phyloP scores from a whole-genome alignment of 1,140 invertebrate genomes.

The Panulirus ornatus region DNA sequence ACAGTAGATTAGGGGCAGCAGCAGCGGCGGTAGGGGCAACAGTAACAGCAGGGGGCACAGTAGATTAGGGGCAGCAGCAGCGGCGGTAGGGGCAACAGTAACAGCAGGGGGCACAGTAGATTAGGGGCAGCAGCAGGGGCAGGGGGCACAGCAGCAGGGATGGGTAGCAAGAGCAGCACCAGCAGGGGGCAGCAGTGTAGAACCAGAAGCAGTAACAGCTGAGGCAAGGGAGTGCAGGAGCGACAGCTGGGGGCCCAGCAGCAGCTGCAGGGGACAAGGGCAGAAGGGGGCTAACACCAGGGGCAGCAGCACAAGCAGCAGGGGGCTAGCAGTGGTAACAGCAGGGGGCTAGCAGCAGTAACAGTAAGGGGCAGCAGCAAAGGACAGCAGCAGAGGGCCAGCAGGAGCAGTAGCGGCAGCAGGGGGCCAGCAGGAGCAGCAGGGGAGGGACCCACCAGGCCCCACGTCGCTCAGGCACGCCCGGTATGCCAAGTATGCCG shows the following conservation, averaged over 20 bases:
- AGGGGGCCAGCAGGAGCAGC: not conserved
- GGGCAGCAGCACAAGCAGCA: not conserved
- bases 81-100: not conserved
- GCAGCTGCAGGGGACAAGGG: not conserved
- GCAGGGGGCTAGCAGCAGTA: not conserved
- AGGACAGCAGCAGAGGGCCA: not conserved
- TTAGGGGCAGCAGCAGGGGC: not conserved
- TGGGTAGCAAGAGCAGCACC: no score
- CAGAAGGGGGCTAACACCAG: not conserved
- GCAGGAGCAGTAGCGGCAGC: not conserved
- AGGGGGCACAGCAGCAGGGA: not conserved
- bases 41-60: not conserved
- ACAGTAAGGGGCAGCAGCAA: not conserved
- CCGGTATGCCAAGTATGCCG: constrained; percentile 75
- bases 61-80: not conserved
- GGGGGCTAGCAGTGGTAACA: not conserved
- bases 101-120: no score
- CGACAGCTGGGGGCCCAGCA: not conserved
- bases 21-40: not conserved
- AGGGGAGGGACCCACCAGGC: constrained; percentile 10
- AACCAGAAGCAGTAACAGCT: not conserved
- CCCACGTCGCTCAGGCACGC: constrained; percentile 73
- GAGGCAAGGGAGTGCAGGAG: not conserved
- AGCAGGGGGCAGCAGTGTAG: not conserved
- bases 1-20: not conserved